phyloP scores from a whole-genome alignment of 2,797 vertebrate genomes.

The Sebastes trivittatus region DNA sequence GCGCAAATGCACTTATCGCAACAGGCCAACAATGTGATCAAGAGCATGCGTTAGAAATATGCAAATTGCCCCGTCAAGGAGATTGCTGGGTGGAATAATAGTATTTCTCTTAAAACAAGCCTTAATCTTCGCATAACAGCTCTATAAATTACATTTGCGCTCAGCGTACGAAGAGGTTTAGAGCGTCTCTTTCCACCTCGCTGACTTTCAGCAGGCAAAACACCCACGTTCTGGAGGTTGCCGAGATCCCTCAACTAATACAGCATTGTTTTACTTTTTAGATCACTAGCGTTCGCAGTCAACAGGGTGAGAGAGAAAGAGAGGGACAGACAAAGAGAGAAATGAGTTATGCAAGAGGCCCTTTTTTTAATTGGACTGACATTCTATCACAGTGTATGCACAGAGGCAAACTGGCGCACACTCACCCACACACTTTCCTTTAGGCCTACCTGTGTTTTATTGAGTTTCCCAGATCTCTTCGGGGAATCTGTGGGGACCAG shows the following conservation, averaged over 20 bases:
- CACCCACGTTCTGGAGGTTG: conserved; percentile 39
- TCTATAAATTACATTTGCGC: conserved; percentile 31
- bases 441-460: conserved; percentile 96
- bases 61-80: conserved; percentile 16
- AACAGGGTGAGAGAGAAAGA: conserved; percentile 24
- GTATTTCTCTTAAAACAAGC: conserved; percentile 28
- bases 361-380: conserved; percentile 65
- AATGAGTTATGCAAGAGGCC: conserved; percentile 47
- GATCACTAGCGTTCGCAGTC: conserved; percentile 55
- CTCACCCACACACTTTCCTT: conserved; percentile 12
- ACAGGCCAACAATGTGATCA: conserved; percentile 11
- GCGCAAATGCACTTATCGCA: conserved; percentile 19
- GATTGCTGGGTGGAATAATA: conserved; percentile 20
- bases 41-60: not conserved
- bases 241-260: conserved; percentile 33
- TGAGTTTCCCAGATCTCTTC: conserved; percentile 98
- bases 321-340: conserved; percentile 4
- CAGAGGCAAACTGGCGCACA: not conserved
- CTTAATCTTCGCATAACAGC: conserved; percentile 26
- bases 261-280: conserved; percentile 44
- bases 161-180: conserved; percentile 12
- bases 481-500: conserved; percentile 98
- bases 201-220: conserved; percentile 38
- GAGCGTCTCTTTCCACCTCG: conserved; percentile 29
- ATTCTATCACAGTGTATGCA: conserved; percentile 21